phyloP scores from a whole-genome alignment of 2,888 invertebrate species.

The Acleris laterana region DNA sequence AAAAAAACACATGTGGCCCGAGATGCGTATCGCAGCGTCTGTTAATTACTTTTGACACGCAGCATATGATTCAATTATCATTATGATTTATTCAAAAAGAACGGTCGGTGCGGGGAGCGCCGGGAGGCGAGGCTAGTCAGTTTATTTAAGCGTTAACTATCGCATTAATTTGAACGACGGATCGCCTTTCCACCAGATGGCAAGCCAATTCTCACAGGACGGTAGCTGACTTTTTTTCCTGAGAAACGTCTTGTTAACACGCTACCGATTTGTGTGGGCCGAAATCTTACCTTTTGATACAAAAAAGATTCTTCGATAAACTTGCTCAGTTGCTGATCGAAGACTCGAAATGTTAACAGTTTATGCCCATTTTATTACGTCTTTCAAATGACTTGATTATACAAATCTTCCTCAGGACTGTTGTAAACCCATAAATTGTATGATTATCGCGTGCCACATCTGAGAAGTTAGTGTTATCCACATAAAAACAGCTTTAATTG shows the following conservation, averaged over 20 bases:
- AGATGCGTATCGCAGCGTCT: slow-evolving; percentile 81
- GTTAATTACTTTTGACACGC: slow-evolving; percentile 84
- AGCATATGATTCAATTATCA: slow-evolving; percentile 85
- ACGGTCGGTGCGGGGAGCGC: slow-evolving; percentile 56
- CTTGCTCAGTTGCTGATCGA: slow-evolving; percentile 31
- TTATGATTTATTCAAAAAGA: slow-evolving; percentile 77
- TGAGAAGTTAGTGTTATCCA: slow-evolving; percentile 61
- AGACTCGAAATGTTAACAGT: slow-evolving; percentile 19
- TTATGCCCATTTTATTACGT: slow-evolving; percentile 24
- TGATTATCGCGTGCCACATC: slow-evolving; percentile 71
- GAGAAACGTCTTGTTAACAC: slow-evolving; percentile 57
- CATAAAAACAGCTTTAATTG: slow-evolving; percentile 76
- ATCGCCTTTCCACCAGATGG: slow-evolving; percentile 75
- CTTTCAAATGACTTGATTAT: slow-evolving; percentile 40
- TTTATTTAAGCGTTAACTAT: slow-evolving; percentile 79
- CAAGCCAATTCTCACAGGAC: slow-evolving; percentile 68
- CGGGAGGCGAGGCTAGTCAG: slow-evolving; percentile 58
- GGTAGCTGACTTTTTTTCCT: slow-evolving; percentile 62
- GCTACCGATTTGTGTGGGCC: slow-evolving; percentile 71
- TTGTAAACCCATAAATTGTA: slow-evolving; percentile 66
- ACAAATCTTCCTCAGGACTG: slow-evolving; percentile 54
- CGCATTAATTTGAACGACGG: slow-evolving; percentile 66
- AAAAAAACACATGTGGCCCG: slow-evolving; percentile 81
- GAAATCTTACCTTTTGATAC: slow-evolving; percentile 41
- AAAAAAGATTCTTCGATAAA: slow-evolving; percentile 39